Evolutionary conservation across 2,888 invertebrate species (phyloP), one percentile per base, ranked within the genome.

Genomic region (Lamproptera curius): DNA sequence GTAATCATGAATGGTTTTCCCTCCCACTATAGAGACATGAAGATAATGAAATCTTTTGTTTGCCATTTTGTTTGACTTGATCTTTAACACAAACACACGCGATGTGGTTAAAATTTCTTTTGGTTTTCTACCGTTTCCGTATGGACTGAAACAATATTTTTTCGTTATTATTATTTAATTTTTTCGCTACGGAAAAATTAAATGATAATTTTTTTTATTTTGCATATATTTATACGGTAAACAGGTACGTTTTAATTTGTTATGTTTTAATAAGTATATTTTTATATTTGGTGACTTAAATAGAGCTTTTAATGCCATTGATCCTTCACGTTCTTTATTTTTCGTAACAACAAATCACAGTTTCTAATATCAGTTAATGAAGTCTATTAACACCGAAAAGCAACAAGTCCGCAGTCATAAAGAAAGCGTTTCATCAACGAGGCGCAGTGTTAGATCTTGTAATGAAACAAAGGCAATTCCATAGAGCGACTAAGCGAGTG

Each of bases 381-480:
- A 28, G 9, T 28, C 9, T 8, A 28, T 28, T 10, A 5, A 9
- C 28, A 5, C 9, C n/a, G 9, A n/a, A 2, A n/a, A 28, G 28
- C 28, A 28, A 28, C 28, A 28, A 28, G 2, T 28, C 28, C 10
- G 10, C 9, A n/a, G 9, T 28, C n/a, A n/a, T 10, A 9, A 10
- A 28, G n/a, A 28, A 28, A 11, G 31, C 13, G 13, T 31, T 31
- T 31, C 9, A 31, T 31, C 9, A 31, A 31, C 13, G 13, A 28
- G 34, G 16, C 20, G 33, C 34, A 16, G 15, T 16, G 31, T 31
- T 11, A 61, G 55, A 58, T 53, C 50, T 35, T 59, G 61, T 63
- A 60, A 70, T 70, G 67, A 73, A 72, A 73, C 59, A 36, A 62
- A 59, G 68, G 70, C 67, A 63, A 67, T 59, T 62, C 64, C 77